Evolutionary conservation across 2,797 vertebrate genomes (phyloP).

Genomic region (Hypotaenidia philippensis): DNA sequence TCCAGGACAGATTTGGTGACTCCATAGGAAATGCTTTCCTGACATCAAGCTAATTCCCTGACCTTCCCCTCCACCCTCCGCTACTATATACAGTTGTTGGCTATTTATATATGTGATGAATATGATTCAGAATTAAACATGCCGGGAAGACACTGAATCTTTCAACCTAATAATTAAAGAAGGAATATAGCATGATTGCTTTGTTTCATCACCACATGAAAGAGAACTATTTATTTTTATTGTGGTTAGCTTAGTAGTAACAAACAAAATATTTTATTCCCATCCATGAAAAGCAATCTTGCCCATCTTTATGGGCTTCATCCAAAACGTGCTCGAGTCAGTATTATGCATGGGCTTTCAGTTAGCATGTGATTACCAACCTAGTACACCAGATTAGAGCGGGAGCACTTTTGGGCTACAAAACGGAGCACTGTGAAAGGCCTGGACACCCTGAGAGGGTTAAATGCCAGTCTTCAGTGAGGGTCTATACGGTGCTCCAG

Average conservation of each 20-base stretch:
- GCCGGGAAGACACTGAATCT: constrained; percentile 29
- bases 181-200: neutral
- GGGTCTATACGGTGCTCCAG: neutral
- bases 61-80: neutral
- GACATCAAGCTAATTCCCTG: constrained; percentile 3
- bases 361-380: neutral
- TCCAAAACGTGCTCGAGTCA: neutral
- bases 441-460: neutral
- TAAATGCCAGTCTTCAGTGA: neutral
- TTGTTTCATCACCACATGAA: constrained; percentile 62
- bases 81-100: constrained; percentile 23
- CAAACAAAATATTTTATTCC: constrained; percentile 53
- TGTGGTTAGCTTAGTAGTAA: constrained; percentile 52
- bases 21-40: constrained; percentile 48
- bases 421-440: neutral
- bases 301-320: neutral
- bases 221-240: constrained; percentile 44
- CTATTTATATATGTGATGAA: constrained; percentile 56
- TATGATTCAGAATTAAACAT: constrained; percentile 46
- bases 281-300: neutral
- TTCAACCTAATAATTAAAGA: constrained; percentile 58
- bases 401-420: neutral
- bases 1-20: constrained; percentile 13
- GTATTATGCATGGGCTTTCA: neutral
- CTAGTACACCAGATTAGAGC: neutral